phyloP scores from a whole-genome alignment of 2,797 vertebrate genomes.

The Buphagus erythrorhynchus region DNA sequence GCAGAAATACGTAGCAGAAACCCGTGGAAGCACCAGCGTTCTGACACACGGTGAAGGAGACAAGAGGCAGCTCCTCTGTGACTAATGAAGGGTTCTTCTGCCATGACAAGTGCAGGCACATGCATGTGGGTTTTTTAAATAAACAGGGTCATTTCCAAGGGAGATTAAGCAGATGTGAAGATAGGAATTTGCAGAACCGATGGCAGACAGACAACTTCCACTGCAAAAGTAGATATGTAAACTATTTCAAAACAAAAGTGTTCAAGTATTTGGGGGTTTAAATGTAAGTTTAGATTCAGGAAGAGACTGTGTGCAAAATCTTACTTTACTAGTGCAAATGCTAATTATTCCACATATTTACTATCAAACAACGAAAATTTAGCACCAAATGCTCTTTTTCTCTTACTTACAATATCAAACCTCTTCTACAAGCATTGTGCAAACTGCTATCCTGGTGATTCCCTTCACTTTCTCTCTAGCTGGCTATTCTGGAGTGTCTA shows the following conservation, averaged over 20 bases:
- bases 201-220: not conserved
- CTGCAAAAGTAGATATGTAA: not conserved
- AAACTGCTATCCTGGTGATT: not conserved
- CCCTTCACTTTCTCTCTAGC: not conserved
- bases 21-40: not conserved
- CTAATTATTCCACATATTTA: not conserved
- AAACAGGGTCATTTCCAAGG: not conserved
- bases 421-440: not conserved
- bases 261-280: not conserved
- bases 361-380: not conserved
- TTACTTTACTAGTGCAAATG: not conserved
- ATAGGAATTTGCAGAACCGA: not conserved
- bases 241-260: not conserved
- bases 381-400: not conserved
- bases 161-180: not conserved
- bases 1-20: accelerated
- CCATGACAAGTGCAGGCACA: not conserved
- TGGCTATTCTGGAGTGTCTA: not conserved
- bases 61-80: not conserved
- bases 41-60: not conserved
- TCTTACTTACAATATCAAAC: not conserved
- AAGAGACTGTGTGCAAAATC: not conserved
- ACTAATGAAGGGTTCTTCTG: not conserved
- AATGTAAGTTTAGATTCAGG: not conserved
- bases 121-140: not conserved